Evolutionary conservation across 2,113 vertebrate species (phyloP).

Genomic region (Neofelis nebulosa): DNA sequence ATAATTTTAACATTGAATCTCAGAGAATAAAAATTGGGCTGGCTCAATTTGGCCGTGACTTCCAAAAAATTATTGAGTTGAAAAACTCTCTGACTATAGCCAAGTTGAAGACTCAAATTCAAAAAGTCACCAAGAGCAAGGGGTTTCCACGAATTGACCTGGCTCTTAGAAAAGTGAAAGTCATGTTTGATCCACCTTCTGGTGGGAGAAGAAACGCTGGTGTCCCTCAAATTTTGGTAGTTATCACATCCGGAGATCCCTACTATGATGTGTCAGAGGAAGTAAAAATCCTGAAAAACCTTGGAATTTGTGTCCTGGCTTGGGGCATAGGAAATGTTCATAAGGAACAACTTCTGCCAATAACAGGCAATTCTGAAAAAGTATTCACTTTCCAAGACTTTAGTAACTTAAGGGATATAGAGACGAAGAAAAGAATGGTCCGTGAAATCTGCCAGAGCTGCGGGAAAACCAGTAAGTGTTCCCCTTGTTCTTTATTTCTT

Average conservation of each 20-base stretch:
- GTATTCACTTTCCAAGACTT: conserved; percentile 70
- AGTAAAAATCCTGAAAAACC: conserved; percentile 61
- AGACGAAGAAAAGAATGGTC: conserved; percentile 76
- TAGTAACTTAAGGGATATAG: conserved; percentile 43
- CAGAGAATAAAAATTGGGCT: conserved; percentile 75
- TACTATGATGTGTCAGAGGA: conserved; percentile 47
- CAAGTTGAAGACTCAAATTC: conserved; percentile 63
- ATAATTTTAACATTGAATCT: conserved; percentile 60
- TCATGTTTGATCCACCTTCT: conserved; percentile 49
- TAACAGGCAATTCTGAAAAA: conserved; percentile 74
- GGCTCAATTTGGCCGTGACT: conserved; percentile 73
- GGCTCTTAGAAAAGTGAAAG: conserved; percentile 61
- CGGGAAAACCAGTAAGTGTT: conserved; percentile 73
- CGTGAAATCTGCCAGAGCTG: conserved; percentile 74
- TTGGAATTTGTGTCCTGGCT: conserved; percentile 75
- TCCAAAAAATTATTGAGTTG: conserved; percentile 71
- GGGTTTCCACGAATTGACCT: conserved; percentile 35
- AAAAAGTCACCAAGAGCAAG: conserved; percentile 7
- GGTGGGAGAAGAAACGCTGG: conserved; percentile 75
- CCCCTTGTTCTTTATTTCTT: neutral
- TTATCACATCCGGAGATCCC: conserved; percentile 72
- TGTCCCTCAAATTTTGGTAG: conserved; percentile 75
- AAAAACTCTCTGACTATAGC: conserved; percentile 1
- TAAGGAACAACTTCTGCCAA: conserved; percentile 71
- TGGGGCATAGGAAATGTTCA: conserved; percentile 72